These are phyloP conservation scores for Misgurnus mizolepis DNA, from an alignment of 2,113 vertebrate species.

Conservation along the genomic window DNA sequence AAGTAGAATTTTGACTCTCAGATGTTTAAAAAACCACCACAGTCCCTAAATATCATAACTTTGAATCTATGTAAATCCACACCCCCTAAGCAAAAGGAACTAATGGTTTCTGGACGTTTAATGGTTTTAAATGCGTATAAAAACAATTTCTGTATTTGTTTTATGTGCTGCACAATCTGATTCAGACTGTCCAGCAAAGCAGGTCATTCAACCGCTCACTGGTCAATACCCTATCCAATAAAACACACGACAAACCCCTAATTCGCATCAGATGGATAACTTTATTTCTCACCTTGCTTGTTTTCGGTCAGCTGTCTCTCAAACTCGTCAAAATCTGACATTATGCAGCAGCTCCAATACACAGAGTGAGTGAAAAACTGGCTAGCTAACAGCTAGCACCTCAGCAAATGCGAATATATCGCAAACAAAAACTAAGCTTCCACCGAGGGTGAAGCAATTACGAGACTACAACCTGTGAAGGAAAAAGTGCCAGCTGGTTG, in stretches of 20 bases:
- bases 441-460: not conserved
- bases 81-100: not conserved
- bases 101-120: no score
- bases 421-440: not conserved
- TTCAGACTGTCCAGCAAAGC: not conserved
- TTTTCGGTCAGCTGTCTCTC: slow-evolving; percentile 89
- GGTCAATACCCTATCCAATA: not conserved
- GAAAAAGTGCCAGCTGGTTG: not conserved
- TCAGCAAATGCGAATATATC: not conserved
- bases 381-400: slow-evolving; percentile 26
- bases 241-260: not conserved
- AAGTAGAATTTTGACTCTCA: no score
- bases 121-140: no score
- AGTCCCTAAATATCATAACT: no score
- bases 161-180: not conserved
- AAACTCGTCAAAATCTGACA: slow-evolving; percentile 93
- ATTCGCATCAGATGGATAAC: not conserved
- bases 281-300: slow-evolving; percentile 78
- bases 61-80: not conserved
- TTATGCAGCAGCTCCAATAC: slow-evolving; percentile 51
- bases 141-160: not conserved
- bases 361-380: not conserved
- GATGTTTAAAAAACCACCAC: no score
- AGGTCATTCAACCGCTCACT: not conserved
- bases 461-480: not conserved